Evolutionary conservation across 2,888 invertebrate genomes (phyloP).

Genomic region (Cantharis lateralis): DNA sequence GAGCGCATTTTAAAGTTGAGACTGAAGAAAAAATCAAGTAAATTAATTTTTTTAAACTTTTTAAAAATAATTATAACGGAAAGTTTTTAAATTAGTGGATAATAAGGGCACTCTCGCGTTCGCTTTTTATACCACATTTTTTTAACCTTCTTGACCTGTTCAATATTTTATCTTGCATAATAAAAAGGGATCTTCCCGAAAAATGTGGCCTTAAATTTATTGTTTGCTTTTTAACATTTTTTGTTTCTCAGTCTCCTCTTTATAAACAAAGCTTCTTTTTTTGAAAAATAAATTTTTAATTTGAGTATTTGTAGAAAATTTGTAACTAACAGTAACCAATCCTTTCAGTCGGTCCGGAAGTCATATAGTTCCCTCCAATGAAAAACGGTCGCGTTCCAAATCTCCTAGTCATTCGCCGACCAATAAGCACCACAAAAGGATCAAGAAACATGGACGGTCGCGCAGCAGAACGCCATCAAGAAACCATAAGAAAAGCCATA

Average conservation of each 20-base stretch:
- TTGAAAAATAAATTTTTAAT: not conserved
- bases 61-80: not conserved
- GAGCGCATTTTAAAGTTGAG: not conserved
- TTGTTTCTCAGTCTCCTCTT: not conserved
- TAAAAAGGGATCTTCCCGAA: not conserved
- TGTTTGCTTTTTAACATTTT: not conserved
- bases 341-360: conserved; percentile 54
- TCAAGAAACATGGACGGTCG: conserved; percentile 51
- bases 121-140: not conserved
- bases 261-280: not conserved
- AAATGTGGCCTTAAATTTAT: not conserved
- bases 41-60: not conserved
- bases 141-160: not conserved
- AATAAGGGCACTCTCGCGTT: not conserved
- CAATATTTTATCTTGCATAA: not conserved
- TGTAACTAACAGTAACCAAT: not conserved
- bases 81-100: not conserved
- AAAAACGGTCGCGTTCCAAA: conserved; percentile 50
- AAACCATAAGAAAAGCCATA: conserved; percentile 52
- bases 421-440: conserved; percentile 48
- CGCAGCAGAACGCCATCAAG: conserved; percentile 46
- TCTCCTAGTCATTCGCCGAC: conserved; percentile 51
- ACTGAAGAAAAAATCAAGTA: not conserved
- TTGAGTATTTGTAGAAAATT: not conserved
- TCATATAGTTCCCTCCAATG: conserved; percentile 51